Evolutionary conservation across 2,797 vertebrate species (phyloP).

Genomic region (Cercopithecus hamlyni): DNA sequence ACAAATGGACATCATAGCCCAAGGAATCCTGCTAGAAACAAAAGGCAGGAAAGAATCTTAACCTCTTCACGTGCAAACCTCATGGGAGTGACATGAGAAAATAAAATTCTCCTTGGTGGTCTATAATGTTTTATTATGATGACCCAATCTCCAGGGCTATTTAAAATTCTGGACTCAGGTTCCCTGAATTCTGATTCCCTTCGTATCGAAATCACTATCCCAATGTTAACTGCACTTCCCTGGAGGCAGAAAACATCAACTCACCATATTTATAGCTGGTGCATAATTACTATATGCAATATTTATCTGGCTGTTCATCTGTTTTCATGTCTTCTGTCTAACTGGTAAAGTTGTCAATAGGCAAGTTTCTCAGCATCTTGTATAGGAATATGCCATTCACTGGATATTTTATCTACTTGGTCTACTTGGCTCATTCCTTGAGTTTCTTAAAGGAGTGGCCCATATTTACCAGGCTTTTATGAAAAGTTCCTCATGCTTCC

Average conservation of each 20-base stretch:
- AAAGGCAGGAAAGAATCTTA: constrained; percentile 46
- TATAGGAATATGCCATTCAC: background rate
- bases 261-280: constrained; percentile 69
- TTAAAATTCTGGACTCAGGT: constrained; percentile 64
- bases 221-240: constrained; percentile 54
- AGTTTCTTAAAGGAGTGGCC: background rate
- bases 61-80: constrained; percentile 41
- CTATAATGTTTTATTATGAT: constrained; percentile 33
- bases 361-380: constrained; percentile 8
- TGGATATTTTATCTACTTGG: background rate
- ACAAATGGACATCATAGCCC: constrained; percentile 68
- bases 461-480: background rate
- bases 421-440: background rate
- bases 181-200: constrained; percentile 56
- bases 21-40: constrained; percentile 64
- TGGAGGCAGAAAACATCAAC: constrained; percentile 58
- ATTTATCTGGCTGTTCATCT: constrained; percentile 70
- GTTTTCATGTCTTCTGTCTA: constrained; percentile 58
- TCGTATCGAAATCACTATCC: constrained; percentile 55
- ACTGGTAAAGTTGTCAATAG: constrained; percentile 30
- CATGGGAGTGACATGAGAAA: constrained; percentile 6
- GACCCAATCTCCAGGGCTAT: background rate
- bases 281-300: constrained; percentile 73
- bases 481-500: background rate
- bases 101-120: background rate